Conservation (phyloP, 2,113 vertebrate species). For the Nasalis larvatus region DNA sequence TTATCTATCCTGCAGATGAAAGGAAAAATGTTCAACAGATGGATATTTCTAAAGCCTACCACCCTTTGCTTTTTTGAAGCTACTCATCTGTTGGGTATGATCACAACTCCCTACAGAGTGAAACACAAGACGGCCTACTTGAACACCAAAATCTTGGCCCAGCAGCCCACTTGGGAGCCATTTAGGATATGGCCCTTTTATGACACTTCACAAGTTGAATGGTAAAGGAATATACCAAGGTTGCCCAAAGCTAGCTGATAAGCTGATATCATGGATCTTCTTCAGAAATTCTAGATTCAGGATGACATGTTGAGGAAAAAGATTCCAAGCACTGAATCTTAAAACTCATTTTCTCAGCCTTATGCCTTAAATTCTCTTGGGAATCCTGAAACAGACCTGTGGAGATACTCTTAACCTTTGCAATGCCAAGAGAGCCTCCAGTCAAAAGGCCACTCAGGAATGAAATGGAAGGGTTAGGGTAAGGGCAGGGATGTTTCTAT, state of each 20-base stretch:
- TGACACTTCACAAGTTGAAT: conserved; percentile 40
- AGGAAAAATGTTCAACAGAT: conserved; percentile 60
- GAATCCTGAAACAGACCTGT: background rate
- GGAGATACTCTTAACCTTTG: background rate
- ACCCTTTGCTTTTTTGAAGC: conserved; percentile 42
- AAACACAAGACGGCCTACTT: conserved; percentile 34
- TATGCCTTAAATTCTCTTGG: background rate
- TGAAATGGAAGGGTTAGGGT: background rate
- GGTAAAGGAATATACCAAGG: background rate
- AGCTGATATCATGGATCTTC: conserved; percentile 31
- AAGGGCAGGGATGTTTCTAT: background rate
- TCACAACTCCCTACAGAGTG: background rate
- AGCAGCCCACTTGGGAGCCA: conserved; percentile 24
- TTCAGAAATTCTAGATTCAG: conserved; percentile 40
- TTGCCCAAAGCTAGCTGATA: conserved; percentile 16
- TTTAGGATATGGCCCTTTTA: conserved; percentile 12
- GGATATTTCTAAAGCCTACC: conserved; percentile 51
- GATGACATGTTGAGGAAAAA: conserved; percentile 24
- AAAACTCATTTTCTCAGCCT: conserved; percentile 32
- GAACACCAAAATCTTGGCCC: conserved; percentile 37
- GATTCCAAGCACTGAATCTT: conserved; percentile 40
- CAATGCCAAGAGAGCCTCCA: background rate
- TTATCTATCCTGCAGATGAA: conserved; percentile 59
- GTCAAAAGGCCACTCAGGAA: background rate
- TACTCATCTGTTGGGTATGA: conserved; percentile 48